phyloP scores from a whole-genome alignment of 2,888 invertebrate genomes.

The Pyrrhosoma nymphula region DNA sequence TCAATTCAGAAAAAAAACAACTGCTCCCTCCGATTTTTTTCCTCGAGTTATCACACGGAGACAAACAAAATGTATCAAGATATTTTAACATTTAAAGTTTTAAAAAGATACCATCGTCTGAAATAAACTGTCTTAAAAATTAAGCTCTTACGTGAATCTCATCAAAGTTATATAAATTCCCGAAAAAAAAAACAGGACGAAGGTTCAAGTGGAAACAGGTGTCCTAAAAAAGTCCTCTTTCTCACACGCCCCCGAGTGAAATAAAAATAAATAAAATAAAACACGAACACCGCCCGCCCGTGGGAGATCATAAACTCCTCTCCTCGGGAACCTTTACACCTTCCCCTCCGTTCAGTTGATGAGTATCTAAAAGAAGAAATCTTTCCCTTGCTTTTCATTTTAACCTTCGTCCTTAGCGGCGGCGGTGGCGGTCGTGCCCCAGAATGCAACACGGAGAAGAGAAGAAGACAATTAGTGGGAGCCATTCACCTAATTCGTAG shows the following conservation, averaged over 20 bases:
- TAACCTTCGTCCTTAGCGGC: slow-evolving; percentile 55
- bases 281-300: not conserved
- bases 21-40: too few species aligned
- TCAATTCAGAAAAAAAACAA: too few species aligned
- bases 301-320: not conserved
- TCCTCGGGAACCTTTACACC: not conserved
- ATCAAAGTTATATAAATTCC: not conserved
- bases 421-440: slow-evolving; percentile 42
- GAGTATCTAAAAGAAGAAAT: slow-evolving; percentile 19
- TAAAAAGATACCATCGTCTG: too few species aligned
- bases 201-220: not conserved
- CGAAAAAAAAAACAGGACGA: not conserved
- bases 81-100: too few species aligned
- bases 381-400: not conserved
- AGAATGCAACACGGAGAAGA: slow-evolving; percentile 21
- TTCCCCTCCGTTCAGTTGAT: not conserved
- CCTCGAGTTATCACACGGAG: too few species aligned
- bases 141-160: too few species aligned
- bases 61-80: too few species aligned
- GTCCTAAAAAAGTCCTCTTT: not conserved
- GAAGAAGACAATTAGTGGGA: slow-evolving; percentile 60
- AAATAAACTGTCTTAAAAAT: too few species aligned
- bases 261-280: not conserved
- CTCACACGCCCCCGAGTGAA: not conserved
- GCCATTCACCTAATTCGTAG: slow-evolving; percentile 57